These are phyloP conservation scores for Lasioglossum calceatum DNA, from an alignment of 2,888 invertebrate genomes.

Conservation along the genomic window DNA sequence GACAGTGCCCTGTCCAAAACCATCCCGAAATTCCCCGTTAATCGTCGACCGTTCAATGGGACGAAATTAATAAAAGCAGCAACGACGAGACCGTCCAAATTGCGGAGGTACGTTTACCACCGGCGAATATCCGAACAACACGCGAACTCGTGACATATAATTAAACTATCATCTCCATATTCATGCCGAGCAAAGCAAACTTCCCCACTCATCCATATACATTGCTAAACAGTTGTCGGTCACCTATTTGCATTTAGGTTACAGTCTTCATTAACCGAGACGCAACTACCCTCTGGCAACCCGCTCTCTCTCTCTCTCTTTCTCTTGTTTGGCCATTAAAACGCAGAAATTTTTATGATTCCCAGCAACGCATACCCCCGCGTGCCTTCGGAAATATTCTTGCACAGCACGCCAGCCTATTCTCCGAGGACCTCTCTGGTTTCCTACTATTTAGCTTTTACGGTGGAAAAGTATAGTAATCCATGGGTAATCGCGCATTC, in stretches of 20 bases:
- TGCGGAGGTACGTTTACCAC: constrained; percentile 31
- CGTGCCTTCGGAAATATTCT: constrained; percentile 40
- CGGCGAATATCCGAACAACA: constrained; percentile 48
- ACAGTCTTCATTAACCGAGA: constrained; percentile 57
- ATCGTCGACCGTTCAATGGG: constrained; percentile 20
- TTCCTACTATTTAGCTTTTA: not conserved
- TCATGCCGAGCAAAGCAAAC: constrained; percentile 55
- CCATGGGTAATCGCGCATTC: not conserved
- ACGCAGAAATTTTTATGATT: constrained; percentile 36
- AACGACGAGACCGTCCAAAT: constrained; percentile 33
- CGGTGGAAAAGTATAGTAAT: not conserved
- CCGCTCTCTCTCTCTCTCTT: not conserved
- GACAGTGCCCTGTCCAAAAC: not conserved
- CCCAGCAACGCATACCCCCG: not conserved
- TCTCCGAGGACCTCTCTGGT: no score
- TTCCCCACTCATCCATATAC: constrained; percentile 64
- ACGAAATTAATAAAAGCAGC: constrained; percentile 55
- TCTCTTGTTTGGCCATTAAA: constrained; percentile 38
- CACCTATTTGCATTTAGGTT: constrained; percentile 62
- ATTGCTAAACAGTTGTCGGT: constrained; percentile 62
- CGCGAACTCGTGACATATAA: constrained; percentile 61
- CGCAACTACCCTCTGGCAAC: not conserved
- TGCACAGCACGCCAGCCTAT: constrained; percentile 23
- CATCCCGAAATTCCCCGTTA: constrained; percentile 6
- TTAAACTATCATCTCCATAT: constrained; percentile 67